Evolutionary conservation across 2,888 invertebrate species (phyloP), one percentile per base, ranked within the genome.

Genomic region (Acrobasis suavella): DNA sequence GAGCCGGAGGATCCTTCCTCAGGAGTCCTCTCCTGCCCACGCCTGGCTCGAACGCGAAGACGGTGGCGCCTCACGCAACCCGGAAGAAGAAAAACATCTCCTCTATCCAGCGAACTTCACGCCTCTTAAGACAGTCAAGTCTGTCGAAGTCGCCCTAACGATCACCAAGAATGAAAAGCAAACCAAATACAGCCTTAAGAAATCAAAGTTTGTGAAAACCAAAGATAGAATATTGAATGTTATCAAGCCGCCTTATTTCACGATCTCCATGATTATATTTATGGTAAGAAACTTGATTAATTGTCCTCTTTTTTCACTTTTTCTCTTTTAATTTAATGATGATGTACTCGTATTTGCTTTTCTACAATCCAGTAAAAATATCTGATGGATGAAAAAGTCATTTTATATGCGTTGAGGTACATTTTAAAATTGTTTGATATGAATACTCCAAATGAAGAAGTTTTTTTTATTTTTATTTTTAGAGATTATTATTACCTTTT

Each of bases 181-280:
- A 52, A 17, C 42, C 17, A 52, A 60, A 42, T 17, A 54, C 51
- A 74, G 73, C 52, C 62, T 65, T n/a, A 69, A 67, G 59, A 68
- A 89, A 65, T 80, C 82, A 9, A 85, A 82, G 61, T 85, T 83
- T 62, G 85, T 87, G 68, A 87, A 82, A 66, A 75, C 84, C 54
- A 87, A 80, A 67, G 85, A 86, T 65, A 87, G 85, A 65, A 65
- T 90, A 6, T 67, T 86, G 50, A 80, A 82, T n/a, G 71, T 82
- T 50, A 67, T 91, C 50, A 83, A 76, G 63, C 90, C 89, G 2
- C 91, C 91, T 0, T 90, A 88, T 72, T 90, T 91, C 69, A 87
- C 89, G 46, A 72, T 89, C n/a, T 79, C 83, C 62, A 83, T 90
- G 82, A 85, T 90, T 12, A 71, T 84, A 50, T 61, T 86, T n/a